Base-by-base conservation (phyloP, 2,888 invertebrate genomes). In the Agrochola macilenta region DNA sequence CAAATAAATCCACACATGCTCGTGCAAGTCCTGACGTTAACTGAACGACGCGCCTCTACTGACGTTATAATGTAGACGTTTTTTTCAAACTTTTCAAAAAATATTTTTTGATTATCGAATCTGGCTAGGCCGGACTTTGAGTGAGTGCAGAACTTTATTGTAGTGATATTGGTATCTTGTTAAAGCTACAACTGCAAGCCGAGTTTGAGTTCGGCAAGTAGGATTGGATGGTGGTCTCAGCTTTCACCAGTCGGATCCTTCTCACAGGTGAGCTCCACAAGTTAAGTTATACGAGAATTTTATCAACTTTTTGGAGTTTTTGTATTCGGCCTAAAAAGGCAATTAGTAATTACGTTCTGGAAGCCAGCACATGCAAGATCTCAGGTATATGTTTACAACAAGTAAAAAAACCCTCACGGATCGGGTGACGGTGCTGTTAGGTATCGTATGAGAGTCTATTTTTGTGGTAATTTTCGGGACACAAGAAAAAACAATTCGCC, bases 21-120 rank as follows among this genome's bases (percentile, higher is more conserved):
- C 81, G 76, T 76, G 72, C 30, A 39, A 76, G 26, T 69, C 26
- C 71, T 84, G 84, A 82, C 84, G 84, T 54, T 63, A 35, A 63
- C 69, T 54, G 57, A 61, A 52, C 74, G 65, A 70, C 81, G 76
- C 69, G 61, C 11, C 61, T 35, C 30, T 20, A 35, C 23, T 81
- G 85, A 84, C 84, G 79, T 35, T 35, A 68, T 68, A 23, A 23
- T 5, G 17, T 17, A 69, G 52, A n/a, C 26, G n/a, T 35, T 23
- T 35, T 69, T 23, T 52, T 14, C 39, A 39, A 9, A 17, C 14
- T 39, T 39, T 14, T 4, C 9, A n/a, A n/a, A 9, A 65, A n/a
- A 43, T 43, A n/a, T 43, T 64, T 35, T 26, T 60, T 61, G n/a
- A 20, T 54, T 75, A 63, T 43, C 3, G 46, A 49, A 74, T 49